Conservation (phyloP, 2,797 vertebrate genomes). For the Enteromius viviparus region DNA sequence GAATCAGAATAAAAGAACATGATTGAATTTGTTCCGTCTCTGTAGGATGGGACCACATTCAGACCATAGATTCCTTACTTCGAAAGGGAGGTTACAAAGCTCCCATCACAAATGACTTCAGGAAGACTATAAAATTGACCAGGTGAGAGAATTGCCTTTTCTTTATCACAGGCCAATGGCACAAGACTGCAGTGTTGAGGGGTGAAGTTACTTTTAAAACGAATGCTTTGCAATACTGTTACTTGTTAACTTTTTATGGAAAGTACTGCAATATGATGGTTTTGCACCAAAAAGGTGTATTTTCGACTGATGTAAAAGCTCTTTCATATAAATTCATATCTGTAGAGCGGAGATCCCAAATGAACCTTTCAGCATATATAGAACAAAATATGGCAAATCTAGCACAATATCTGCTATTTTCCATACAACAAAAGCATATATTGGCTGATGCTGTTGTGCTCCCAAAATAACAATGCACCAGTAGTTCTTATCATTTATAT, state of each 20-base stretch:
- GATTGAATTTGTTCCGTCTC: constrained; percentile 40
- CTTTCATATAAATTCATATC: too few species aligned
- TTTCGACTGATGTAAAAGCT: too few species aligned
- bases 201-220: not conserved
- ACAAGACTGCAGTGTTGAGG: not conserved
- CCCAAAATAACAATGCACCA: too few species aligned
- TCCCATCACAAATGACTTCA: constrained; percentile 99
- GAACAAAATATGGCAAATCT: too few species aligned
- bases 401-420: too few species aligned
- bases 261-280: not conserved
- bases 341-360: too few species aligned
- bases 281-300: too few species aligned
- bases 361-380: too few species aligned
- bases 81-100: constrained; percentile 99
- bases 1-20: not conserved
- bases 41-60: constrained; percentile 99
- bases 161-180: not conserved
- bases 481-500: too few species aligned
- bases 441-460: too few species aligned
- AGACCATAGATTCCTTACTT: constrained; percentile 99
- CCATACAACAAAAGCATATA: too few species aligned
- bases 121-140: constrained; percentile 99
- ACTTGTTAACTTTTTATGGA: not conserved
- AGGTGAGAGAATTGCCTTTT: constrained; percentile 78
- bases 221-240: not conserved